A percentile compares a stretch with the other conserved stretches of the same genome.
phyloP scores from a whole-genome alignment of 2,113 vertebrate species.

The Herpetotheres cachinnans region DNA sequence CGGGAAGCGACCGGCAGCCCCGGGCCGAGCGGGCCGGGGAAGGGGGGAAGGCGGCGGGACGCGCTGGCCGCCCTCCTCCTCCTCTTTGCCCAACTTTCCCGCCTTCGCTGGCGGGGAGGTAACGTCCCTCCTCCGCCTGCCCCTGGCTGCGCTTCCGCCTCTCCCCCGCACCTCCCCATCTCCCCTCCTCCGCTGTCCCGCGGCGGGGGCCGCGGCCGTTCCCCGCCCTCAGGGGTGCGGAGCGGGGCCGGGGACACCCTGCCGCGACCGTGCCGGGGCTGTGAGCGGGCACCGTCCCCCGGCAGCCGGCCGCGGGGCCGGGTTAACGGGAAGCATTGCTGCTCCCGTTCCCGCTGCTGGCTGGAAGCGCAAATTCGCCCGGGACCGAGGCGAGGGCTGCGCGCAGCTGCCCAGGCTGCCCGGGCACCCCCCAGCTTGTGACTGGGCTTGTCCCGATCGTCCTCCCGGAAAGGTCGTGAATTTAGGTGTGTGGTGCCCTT shows the following conservation, averaged over 20 bases:
- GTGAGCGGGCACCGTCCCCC: accelerated
- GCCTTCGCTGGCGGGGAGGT: background rate
- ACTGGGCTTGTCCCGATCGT: background rate
- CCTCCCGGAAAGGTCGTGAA: background rate
- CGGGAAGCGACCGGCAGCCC: too few species aligned
- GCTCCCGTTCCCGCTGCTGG: background rate
- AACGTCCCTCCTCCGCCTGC: background rate
- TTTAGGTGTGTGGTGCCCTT: background rate
- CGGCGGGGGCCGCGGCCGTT: background rate
- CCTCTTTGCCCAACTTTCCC: slow-evolving; percentile 13
- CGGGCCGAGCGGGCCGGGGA: background rate
- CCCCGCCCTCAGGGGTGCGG: background rate
- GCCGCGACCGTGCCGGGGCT: background rate
- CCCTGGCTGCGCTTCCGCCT: background rate
- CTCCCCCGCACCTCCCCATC: background rate
- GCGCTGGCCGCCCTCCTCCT: background rate
- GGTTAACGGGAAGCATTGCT: background rate
- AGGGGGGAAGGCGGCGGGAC: too few species aligned
- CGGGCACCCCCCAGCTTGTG: background rate
- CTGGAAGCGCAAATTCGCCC: background rate
- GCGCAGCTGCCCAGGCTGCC: background rate
- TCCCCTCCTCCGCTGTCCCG: background rate
- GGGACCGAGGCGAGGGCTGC: background rate
- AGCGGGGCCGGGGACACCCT: background rate
- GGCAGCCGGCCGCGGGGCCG: background rate